phyloP scores from a whole-genome alignment of 2,888 invertebrate species.

The Meganola albula region DNA sequence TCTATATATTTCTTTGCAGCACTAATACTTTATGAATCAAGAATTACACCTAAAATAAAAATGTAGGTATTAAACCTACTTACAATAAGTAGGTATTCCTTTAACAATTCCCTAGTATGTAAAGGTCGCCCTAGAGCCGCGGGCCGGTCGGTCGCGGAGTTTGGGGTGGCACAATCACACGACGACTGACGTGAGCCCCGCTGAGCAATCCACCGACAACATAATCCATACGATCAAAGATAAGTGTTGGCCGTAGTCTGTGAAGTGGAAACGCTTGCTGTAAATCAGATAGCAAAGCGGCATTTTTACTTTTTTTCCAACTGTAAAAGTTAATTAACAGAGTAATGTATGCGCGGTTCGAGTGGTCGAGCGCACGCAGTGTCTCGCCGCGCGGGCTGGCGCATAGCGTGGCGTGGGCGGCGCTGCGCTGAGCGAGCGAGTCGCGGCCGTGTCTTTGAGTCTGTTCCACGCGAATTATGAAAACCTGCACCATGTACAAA shows the following conservation, averaged over 20 bases:
- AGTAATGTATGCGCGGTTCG: constrained; percentile 56
- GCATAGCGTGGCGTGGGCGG: constrained; percentile 21
- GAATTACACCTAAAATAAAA: too few relatives aligned
- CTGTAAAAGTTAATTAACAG: constrained; percentile 64
- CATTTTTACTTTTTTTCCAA: constrained; percentile 52
- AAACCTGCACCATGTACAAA: constrained; percentile 68
- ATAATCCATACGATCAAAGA: too few relatives aligned
- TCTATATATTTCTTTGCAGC: too few relatives aligned
- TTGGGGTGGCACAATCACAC: too few relatives aligned
- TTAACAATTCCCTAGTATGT: too few relatives aligned
- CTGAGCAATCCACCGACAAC: too few relatives aligned
- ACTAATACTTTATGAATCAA: too few relatives aligned
- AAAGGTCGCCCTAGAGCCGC: too few relatives aligned
- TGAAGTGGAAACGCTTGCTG: constrained; percentile 52
- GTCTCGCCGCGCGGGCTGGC: constrained; percentile 12
- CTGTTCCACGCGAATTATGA: constrained; percentile 42
- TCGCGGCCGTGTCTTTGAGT: constrained; percentile 16
- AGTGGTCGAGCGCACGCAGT: constrained; percentile 40
- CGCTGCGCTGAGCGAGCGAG: constrained; percentile 25
- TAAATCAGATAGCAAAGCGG: constrained; percentile 46
- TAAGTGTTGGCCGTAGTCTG: constrained; percentile 34
- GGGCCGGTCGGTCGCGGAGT: too few relatives aligned
- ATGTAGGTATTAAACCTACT: too few relatives aligned
- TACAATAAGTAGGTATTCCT: too few relatives aligned
- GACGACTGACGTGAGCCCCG: too few relatives aligned